phyloP scores from a whole-genome alignment of 2,113 vertebrate species.

The Pavo muticus region DNA sequence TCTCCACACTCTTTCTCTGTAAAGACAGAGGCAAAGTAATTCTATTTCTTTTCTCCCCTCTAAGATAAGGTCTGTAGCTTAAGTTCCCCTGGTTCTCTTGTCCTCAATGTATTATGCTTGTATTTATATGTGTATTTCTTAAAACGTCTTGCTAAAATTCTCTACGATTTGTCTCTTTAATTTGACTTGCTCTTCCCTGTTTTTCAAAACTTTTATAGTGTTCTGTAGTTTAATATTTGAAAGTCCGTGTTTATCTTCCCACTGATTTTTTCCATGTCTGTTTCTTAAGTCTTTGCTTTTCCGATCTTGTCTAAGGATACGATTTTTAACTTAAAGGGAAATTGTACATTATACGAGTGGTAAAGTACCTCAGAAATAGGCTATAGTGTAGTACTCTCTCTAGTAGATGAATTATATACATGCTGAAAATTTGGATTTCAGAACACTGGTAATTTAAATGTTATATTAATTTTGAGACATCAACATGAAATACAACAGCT shows the following conservation, averaged over 20 bases:
- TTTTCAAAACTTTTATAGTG: conserved; percentile 18
- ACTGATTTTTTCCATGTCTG: conserved; percentile 41
- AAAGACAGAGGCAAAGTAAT: conserved; percentile 80
- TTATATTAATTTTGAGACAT: neutral
- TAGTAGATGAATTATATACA: neutral
- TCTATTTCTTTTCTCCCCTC: conserved; percentile 64
- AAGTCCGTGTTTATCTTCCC: conserved; percentile 41
- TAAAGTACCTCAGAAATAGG: conserved; percentile 44
- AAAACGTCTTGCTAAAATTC: neutral
- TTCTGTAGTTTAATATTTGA: conserved; percentile 1
- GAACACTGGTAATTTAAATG: neutral
- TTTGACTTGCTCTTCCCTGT: conserved; percentile 16
- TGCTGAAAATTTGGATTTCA: neutral
- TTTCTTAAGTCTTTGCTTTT: conserved; percentile 62
- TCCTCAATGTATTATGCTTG: conserved; percentile 48
- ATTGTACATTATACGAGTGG: conserved; percentile 15
- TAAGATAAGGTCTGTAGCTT: conserved; percentile 69
- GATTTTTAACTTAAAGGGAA: conserved; percentile 52
- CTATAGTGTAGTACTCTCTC: neutral
- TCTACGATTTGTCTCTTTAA: conserved; percentile 22
- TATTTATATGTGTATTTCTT: conserved; percentile 24
- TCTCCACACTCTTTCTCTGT: conserved; percentile 82
- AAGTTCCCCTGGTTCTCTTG: conserved; percentile 55
- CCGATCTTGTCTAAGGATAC: conserved; percentile 32
- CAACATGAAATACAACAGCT: neutral